Evolutionary conservation across 2,113 vertebrate genomes (phyloP).

Genomic region (Benitochromis conjunctus): DNA sequence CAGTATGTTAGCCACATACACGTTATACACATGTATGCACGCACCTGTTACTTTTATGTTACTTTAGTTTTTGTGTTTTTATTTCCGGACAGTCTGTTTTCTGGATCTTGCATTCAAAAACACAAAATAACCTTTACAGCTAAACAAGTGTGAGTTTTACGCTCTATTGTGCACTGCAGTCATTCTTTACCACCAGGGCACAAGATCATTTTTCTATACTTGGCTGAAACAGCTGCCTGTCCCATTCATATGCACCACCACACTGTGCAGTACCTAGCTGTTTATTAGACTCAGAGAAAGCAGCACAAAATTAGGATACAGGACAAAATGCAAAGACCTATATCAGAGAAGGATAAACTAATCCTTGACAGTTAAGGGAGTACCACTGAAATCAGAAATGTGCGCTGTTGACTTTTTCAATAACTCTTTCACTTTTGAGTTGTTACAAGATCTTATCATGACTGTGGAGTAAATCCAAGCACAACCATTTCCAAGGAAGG

Average conservation of each 20-base stretch:
- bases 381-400: not conserved
- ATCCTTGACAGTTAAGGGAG: not conserved
- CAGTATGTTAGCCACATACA: not conserved
- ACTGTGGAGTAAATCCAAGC: not conserved
- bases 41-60: not conserved
- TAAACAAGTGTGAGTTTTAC: constrained; percentile 13
- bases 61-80: not conserved
- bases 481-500: not conserved
- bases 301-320: not conserved
- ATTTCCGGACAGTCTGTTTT: not conserved
- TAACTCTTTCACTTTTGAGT: not conserved
- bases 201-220: not conserved
- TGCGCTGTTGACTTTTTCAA: not conserved
- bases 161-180: constrained; percentile 8
- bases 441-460: not conserved
- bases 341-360: not conserved
- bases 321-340: not conserved
- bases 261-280: not conserved
- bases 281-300: not conserved
- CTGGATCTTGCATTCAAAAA: constrained; percentile 2
- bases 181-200: constrained; percentile 19
- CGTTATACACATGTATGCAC: not conserved
- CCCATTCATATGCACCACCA: not conserved
- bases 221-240: constrained; percentile 27
- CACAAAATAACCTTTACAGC: constrained; percentile 10